Base-by-base conservation (phyloP, 2,113 vertebrate genomes). In the Ploceus nigricollis region DNA sequence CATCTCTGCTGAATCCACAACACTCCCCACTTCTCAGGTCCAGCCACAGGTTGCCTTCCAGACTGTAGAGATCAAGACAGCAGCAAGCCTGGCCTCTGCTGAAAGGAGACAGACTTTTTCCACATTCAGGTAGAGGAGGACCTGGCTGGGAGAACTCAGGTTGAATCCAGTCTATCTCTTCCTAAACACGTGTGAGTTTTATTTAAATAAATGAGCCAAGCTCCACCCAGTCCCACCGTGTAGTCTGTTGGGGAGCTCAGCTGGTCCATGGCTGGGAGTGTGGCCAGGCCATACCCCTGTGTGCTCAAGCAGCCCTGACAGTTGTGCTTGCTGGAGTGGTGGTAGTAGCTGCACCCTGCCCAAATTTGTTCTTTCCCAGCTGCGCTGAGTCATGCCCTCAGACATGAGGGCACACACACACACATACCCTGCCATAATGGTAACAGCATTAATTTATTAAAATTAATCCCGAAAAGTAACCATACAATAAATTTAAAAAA, bases 1-100 rank as follows among this genome's bases (percentile, higher is more conserved):
- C 17, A 91, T 99, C 7, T 98, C 98, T 5, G 97, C 98, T 22
- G 98, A 99, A 87, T 98, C 98, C 4, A 75, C 97, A 45, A 7
- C 15, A 2, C 30, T 86, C 17, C 40, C 73, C 10, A 7, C 28
- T 24, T 75, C 87, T 37, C 92, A 82, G 28, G 17, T 31, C 30
- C 96, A 92, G 63, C 66, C 93, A 40, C 91, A 85, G 10, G 85
- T 94, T 83, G 71, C 93, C 56, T 97, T 97, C 39, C 96, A 97
- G 57, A 97, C 97, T 19, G 94, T 97, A 15, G 87, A 96, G 71
- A 97, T 97, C 68, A 97, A 96, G 91, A 97, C 19, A 2, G 73
- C 45, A 51, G 45, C 88, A 28, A 86, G 24, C 22, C 45, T 33
- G 0, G 56, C 57, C 42, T 66, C 85, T 71, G 39, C 45, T 0